A percentile compares a stretch with the other conserved stretches of the same genome.
These are phyloP conservation scores for Drosophila arawakana DNA, from an alignment of 1,140 invertebrate species.

Conservation along the genomic window DNA sequence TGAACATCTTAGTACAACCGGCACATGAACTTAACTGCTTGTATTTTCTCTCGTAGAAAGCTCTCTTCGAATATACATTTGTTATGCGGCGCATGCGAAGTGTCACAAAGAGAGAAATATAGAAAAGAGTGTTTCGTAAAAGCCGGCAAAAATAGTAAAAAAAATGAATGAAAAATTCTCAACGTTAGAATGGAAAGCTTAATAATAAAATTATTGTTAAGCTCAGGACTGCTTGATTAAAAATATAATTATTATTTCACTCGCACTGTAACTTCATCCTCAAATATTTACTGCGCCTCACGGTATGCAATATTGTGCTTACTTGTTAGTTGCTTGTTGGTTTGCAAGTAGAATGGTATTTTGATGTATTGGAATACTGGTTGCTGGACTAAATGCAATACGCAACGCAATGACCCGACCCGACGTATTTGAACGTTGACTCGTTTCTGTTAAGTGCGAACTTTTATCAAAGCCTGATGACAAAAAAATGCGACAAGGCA, in stretches of 20 bases:
- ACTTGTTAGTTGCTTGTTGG: not conserved
- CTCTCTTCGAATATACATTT: slow-evolving; percentile 43
- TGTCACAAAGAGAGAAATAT: slow-evolving; percentile 9
- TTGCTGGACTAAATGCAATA: slow-evolving; percentile 58
- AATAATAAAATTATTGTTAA: not conserved
- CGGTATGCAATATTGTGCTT: slow-evolving; percentile 39
- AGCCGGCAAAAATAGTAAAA: slow-evolving; percentile 63
- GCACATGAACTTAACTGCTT: slow-evolving; percentile 65
- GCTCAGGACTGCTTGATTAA: too few relatives aligned
- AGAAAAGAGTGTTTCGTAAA: slow-evolving; percentile 28
- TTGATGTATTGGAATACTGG: slow-evolving; percentile 5
- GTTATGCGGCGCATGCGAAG: slow-evolving; percentile 27
- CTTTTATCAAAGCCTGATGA: slow-evolving; percentile 57
- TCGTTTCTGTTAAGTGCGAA: slow-evolving; percentile 73
- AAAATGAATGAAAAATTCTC: not conserved
- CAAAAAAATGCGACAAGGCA: slow-evolving; percentile 18
- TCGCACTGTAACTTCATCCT: not conserved
- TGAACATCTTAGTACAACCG: slow-evolving; percentile 55
- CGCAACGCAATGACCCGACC: slow-evolving; percentile 81
- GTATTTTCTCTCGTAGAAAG: slow-evolving; percentile 16
- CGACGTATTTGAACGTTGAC: slow-evolving; percentile 81
- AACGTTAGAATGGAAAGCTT: not conserved
- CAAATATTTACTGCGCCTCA: slow-evolving; percentile 33
- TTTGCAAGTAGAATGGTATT: slow-evolving; percentile 10
- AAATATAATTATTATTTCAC: not conserved